Base-by-base conservation (phyloP, 2,888 invertebrate species). In the Pediacus dermestoides region DNA sequence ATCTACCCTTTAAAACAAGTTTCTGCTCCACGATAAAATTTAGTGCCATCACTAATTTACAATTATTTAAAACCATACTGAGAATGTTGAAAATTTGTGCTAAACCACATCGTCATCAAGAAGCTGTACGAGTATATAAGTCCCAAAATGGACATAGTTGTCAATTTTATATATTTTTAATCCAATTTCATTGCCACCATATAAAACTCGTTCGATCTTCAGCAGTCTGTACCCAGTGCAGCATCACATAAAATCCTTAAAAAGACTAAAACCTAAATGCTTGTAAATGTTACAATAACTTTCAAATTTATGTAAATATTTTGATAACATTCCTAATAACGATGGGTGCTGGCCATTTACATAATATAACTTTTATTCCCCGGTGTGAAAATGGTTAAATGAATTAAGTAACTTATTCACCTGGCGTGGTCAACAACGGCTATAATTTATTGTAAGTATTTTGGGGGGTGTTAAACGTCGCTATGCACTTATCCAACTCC, bases 401-500 rank as follows among this genome's bases (percentile, higher is more conserved):
- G 31, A 28, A 16, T 35, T 16, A 38, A 32, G 27, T 16, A 18
- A 18, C 27, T 9, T 23, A 10, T 23, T 23, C 23, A 23, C 9
- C 8, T 23, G 23, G 9, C 9, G n/a, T 7, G 4, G 23, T 6
- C 8, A 4, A 18, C 18, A 4, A 18, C 18, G 18, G 8, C 18
- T 8, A 18, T 8, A 23, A 23, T 23, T 23, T 23, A 23, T 23
- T 23, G 23, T 23, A n/a, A n/a, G n/a, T n/a, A 23, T 44, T 39
- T 40, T 41, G 45, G 38, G 38, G 52, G 53, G 55, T 53, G 55
- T 53, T 37, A 52, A 52, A 48, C 53, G 46, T 44, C 43, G 46
- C 44, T 48, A 48, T 39, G 49, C 55, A 55, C 55, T 55, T 46
- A 50, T 48, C 44, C 42, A 16, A 33, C 37, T 11, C 33, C 26